A percentile compares a stretch with the other conserved stretches of the same genome.
These are phyloP conservation scores for Magallana gigas DNA, from an alignment of 1,140 invertebrate species.

Conservation along the genomic window DNA sequence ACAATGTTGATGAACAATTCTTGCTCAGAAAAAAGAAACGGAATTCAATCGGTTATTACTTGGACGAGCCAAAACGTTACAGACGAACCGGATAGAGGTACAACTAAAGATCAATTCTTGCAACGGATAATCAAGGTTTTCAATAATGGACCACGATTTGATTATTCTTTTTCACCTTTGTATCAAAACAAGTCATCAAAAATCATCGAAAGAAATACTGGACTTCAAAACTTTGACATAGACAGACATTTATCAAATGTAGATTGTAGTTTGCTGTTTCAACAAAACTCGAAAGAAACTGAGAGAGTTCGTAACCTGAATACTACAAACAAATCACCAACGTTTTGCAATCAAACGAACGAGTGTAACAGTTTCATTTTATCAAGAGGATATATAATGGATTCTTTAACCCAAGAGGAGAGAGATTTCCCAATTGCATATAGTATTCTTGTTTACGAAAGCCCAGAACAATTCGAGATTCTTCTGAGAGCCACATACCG, in stretches of 20 bases:
- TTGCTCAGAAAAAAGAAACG: too few relatives aligned
- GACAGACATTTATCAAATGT: neutral
- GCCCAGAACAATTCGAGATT: constrained; percentile 66
- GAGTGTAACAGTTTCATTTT: constrained; percentile 3
- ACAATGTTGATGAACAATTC: too few relatives aligned
- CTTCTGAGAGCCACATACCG: constrained; percentile 70
- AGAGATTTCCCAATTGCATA: constrained; percentile 57
- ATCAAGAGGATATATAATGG: constrained; percentile 49
- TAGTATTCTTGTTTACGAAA: constrained; percentile 65
- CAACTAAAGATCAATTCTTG: too few relatives aligned
- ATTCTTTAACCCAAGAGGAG: constrained; percentile 47
- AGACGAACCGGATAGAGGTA: too few relatives aligned
- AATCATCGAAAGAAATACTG: neutral
- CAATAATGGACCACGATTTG: neutral
- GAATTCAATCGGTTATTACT: too few relatives aligned
- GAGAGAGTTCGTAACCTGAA: neutral
- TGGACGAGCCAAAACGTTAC: too few relatives aligned
- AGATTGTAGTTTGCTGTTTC: neutral
- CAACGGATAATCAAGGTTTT: neutral
- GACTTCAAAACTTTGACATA: too few relatives aligned
- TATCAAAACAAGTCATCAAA: neutral
- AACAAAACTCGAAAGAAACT: neutral
- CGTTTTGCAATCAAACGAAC: neutral
- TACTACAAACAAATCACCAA: neutral
- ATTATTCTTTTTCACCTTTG: neutral